Evolutionary conservation across 2,797 vertebrate genomes (phyloP), one percentile per base, ranked within the genome.

Genomic region (Protosalanx chinensis): DNA sequence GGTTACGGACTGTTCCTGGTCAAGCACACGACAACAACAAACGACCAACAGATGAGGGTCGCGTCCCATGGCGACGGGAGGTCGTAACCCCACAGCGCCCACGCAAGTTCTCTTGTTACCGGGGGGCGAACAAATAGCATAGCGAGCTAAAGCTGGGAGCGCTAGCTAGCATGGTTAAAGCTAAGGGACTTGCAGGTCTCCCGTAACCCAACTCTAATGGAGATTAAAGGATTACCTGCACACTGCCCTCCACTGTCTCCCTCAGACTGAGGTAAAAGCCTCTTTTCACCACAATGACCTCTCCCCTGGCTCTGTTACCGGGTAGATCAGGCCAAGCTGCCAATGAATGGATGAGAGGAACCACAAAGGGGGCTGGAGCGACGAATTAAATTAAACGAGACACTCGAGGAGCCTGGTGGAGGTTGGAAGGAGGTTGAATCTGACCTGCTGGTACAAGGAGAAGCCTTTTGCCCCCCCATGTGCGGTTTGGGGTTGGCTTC

Each of bases 161-260:
- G 27, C 29, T 23, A 13, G 59, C 20, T 61, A 61, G 23, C 20
- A 12, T 41, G 37, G 37, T 41, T 46, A 46, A 37, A 46, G 33
- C n/a, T 15, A 56, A 16, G 18, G 33, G 27, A 66, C 65, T 27
- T 8, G 29, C 15, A 27, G 72, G 70, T 73, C 74, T 77, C 63
- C 41, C 12, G 69, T 83, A 79, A 78, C 70, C 67, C 77, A 79
- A 75, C 72, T 66, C 78, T 79, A 77, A 86, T 80, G 71, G 77
- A 78, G 84, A 83, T 87, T 86, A 87, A 61, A 30, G 71, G 76
- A 83, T 86, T 84, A 83, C 72, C 76, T 78, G 74, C 67, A 73
- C 78, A 76, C 64, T 74, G 78, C 49, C 12, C 68, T 74, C 76
- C 71, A 76, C 53, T 77, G 80, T 81, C 83, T 80, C 62, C 67